A percentile compares a stretch with the other conserved stretches of the same genome.
Evolutionary conservation across 1,140 invertebrate genomes (phyloP).

Genomic region (Cydia fagiglandana): DNA sequence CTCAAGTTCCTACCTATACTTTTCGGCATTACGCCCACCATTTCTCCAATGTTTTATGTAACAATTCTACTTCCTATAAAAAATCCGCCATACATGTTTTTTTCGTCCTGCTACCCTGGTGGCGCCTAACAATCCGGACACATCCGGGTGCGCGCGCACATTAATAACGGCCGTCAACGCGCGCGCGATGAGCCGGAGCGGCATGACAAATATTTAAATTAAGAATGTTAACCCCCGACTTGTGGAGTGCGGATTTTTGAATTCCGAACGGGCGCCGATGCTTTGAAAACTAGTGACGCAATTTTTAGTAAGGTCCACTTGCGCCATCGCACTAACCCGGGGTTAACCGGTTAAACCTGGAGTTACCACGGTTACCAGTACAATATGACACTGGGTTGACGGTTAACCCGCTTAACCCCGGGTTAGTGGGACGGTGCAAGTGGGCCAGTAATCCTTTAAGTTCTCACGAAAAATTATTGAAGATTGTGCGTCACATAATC

Average conservation of each 20-base stretch:
- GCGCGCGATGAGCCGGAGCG: background rate
- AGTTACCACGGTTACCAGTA: too few relatives aligned
- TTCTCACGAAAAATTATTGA: too few relatives aligned
- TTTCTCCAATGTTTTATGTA: background rate
- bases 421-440: too few relatives aligned
- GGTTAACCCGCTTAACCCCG: too few relatives aligned
- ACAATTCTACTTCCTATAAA: background rate
- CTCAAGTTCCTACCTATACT: too few relatives aligned
- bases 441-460: too few relatives aligned
- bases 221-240: conserved; percentile 1
- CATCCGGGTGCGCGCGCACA: conserved; percentile 5
- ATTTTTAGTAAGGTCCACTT: too few relatives aligned
- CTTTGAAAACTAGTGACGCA: background rate
- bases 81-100: background rate
- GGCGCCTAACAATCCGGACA: conserved; percentile 15
- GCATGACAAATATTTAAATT: conserved; percentile 31
- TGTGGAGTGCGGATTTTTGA: background rate
- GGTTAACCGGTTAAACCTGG: too few relatives aligned
- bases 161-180: conserved; percentile 26
- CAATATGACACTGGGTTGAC: too few relatives aligned
- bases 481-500: too few relatives aligned
- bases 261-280: background rate
- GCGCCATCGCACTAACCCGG: too few relatives aligned
- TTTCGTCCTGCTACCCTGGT: background rate
- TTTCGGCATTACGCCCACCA: too few relatives aligned